Conservation (phyloP, 1,140 invertebrate species). For the Ceratitis capitata region DNA sequence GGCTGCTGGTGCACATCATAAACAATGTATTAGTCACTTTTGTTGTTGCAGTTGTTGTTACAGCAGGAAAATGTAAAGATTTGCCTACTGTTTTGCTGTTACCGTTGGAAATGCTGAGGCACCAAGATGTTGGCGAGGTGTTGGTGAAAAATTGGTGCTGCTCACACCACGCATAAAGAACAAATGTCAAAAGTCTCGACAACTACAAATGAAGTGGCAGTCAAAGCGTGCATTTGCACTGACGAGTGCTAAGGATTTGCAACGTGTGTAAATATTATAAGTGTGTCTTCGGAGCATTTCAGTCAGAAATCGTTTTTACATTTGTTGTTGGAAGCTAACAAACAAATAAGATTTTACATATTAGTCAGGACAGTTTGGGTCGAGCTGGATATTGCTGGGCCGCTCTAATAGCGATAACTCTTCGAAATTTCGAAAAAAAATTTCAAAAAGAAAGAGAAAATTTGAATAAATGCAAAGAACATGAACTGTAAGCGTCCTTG, state of each 20-base stretch:
- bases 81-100: background rate
- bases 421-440: no score
- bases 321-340: background rate
- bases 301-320: background rate
- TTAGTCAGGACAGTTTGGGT: no score
- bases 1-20: background rate
- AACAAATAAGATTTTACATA: no score
- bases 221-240: background rate
- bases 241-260: background rate
- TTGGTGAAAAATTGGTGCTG: background rate
- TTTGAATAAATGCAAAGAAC: no score
- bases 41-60: background rate
- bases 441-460: no score
- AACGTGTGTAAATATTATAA: no score
- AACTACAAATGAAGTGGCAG: background rate
- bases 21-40: background rate
- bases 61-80: background rate
- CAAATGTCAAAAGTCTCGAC: background rate
- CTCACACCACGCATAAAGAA: slow-evolving; percentile 13
- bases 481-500: no score
- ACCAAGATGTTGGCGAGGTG: background rate
- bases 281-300: no score
- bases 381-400: no score
- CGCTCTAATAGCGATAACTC: no score
- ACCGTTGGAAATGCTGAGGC: background rate